Percentiles rank a stretch among this genome's conserved stretches.
These are phyloP conservation scores for Atractosteus spatula DNA, from an alignment of 2,113 vertebrate genomes.

Conservation along the genomic window DNA sequence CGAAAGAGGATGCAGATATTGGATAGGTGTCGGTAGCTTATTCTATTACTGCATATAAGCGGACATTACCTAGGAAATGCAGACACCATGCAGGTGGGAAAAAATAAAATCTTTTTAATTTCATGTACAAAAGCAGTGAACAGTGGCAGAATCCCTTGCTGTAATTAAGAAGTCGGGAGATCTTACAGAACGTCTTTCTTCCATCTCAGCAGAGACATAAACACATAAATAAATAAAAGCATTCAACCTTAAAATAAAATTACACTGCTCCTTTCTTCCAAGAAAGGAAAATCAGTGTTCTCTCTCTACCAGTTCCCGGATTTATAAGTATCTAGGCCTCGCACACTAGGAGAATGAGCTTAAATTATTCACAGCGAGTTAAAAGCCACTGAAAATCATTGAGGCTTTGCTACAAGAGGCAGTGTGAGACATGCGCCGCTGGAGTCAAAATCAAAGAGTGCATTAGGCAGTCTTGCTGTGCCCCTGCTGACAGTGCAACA, in stretches of 20 bases:
- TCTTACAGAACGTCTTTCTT: no score
- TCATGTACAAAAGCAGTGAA: no score
- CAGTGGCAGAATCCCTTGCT: no score
- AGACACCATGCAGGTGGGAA: no score
- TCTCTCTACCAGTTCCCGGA: not conserved
- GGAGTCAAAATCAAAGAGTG: constrained; percentile 6
- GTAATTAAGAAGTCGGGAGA: no score
- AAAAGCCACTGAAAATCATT: not conserved
- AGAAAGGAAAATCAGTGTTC: not conserved
- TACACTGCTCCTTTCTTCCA: not conserved
- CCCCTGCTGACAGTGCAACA: not conserved
- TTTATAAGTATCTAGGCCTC: not conserved
- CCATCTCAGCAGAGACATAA: not conserved
- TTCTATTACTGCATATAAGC: no score
- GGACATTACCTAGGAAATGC: no score
- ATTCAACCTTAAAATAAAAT: not conserved
- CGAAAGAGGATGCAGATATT: no score
- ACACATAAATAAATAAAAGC: no score
- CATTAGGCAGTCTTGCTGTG: not conserved
- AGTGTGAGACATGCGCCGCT: not conserved
- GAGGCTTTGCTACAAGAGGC: not conserved
- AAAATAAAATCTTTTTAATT: no score
- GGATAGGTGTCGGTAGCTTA: no score
- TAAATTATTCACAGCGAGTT: constrained; percentile 21
- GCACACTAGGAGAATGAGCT: not conserved